Evolutionary conservation across 2,113 vertebrate genomes (phyloP), one percentile per base, ranked within the genome.

Genomic region (Pithys albifrons): DNA sequence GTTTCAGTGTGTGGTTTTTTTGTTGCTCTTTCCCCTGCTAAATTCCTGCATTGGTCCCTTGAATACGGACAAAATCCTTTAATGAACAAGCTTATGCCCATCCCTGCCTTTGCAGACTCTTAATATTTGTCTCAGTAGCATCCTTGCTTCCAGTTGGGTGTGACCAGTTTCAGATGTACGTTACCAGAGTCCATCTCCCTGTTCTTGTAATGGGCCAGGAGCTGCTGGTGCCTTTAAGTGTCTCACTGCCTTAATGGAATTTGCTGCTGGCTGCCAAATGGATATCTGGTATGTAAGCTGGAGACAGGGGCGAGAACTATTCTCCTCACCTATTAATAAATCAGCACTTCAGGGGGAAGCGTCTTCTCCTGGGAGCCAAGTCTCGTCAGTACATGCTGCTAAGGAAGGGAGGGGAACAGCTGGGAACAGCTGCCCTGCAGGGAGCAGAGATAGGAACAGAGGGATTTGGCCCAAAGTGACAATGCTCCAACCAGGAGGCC

Each of bases 251-350:
- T 87, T 95, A 89, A 89, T 87, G 82, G 80, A 80, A 78, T 82
- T 93, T 92, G n/a, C 83, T 84, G 39, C 79, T 6, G 9, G 84
- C 83, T 91, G 84, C 94, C 88, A 89, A 83, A 76, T 73, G 54
- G 65, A 25, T 89, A 65, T 27, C 67, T 84, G 25, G 59, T 43
- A 67, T 81, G 55, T 62, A 45, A 85, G 75, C 59, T 59, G 73
- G 43, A 80, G 75, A 85, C 55, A 85, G 37, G 82, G 59, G 37
- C 0, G 4, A 94, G 25, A 80, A n/a, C 73, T 82, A 27, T 45
- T 69, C 48, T n/a, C 39, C 46, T 59, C 64, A 79, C 54, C 88
- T 71, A 41, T 88, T 76, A 88, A 85, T 88, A 91, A 81, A 70
- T 88, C 41, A 71, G 52, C 39, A 6, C 62, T 6, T 2, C n/a